Conservation (phyloP, 2,888 invertebrate species). For the Amphimallon solstitiale region DNA sequence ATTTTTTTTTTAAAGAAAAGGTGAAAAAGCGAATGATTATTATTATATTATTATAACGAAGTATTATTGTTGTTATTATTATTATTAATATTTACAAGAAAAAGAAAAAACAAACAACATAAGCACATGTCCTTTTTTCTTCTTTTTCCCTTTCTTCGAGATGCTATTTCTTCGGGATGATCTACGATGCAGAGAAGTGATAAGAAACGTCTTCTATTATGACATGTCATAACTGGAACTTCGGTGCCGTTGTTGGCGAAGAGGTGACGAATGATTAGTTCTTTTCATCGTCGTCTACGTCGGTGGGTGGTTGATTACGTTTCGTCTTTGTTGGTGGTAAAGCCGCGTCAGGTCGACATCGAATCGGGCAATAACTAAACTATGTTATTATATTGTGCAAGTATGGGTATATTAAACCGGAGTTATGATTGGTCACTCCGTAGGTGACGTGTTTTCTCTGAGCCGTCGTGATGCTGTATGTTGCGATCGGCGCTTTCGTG, state of each 20-base stretch:
- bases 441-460: slow-evolving; percentile 59
- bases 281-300: slow-evolving; percentile 34
- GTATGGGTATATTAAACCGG: slow-evolving; percentile 24
- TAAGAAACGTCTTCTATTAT: neutral
- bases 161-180: neutral
- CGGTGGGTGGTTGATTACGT: neutral
- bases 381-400: slow-evolving; percentile 41
- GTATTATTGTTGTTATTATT: too few relatives aligned
- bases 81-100: neutral
- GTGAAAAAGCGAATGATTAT: too few relatives aligned
- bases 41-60: too few relatives aligned
- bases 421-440: slow-evolving; percentile 54
- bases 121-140: neutral
- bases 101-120: neutral
- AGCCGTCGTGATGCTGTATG: slow-evolving; percentile 64
- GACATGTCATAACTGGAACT: neutral
- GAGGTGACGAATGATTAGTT: neutral
- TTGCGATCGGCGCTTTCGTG: slow-evolving; percentile 58
- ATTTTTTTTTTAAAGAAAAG: too few relatives aligned
- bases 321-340: neutral
- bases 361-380: slow-evolving; percentile 38
- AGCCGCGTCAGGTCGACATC: slow-evolving; percentile 19
- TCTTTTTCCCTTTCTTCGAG: neutral
- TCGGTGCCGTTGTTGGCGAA: neutral
- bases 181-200: neutral